phyloP scores from a whole-genome alignment of 2,888 invertebrate genomes.

The Chloroclysta siterata region DNA sequence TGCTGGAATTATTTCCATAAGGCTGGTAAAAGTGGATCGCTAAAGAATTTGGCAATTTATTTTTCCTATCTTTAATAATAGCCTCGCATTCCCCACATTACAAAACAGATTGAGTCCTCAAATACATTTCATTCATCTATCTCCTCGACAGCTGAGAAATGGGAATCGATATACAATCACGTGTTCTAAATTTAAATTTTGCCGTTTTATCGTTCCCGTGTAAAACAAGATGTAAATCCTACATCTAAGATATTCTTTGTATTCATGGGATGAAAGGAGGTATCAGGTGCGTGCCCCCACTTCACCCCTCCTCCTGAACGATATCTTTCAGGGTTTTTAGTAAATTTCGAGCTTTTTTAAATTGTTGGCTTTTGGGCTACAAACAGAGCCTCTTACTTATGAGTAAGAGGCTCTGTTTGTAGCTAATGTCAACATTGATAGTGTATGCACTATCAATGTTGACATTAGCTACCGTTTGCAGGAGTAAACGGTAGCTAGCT shows the following conservation, averaged over 20 bases:
- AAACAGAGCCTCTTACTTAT: too few relatives aligned
- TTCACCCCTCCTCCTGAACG: slow-evolving; percentile 35
- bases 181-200: slow-evolving; percentile 42
- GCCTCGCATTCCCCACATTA: slow-evolving; percentile 36
- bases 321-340: slow-evolving; percentile 50
- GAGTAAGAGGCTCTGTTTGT: too few relatives aligned
- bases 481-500: too few relatives aligned
- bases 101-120: slow-evolving; percentile 42
- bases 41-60: slow-evolving; percentile 21
- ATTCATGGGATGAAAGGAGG: slow-evolving; percentile 72
- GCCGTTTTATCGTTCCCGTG: slow-evolving; percentile 38
- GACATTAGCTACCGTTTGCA: too few relatives aligned
- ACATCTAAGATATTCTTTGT: slow-evolving; percentile 67
- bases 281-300: slow-evolving; percentile 62
- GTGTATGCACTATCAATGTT: too few relatives aligned
- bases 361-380: slow-evolving; percentile 59
- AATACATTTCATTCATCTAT: slow-evolving; percentile 39
- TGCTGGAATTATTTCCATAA: not conserved
- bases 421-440: too few relatives aligned
- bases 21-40: slow-evolving; percentile 2
- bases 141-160: slow-evolving; percentile 41
- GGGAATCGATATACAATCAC: slow-evolving; percentile 44
- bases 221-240: slow-evolving; percentile 44
- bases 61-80: slow-evolving; percentile 23
- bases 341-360: slow-evolving; percentile 71